phyloP scores from a whole-genome alignment of 2,888 invertebrate genomes.

The Luffia ferchaultella region DNA sequence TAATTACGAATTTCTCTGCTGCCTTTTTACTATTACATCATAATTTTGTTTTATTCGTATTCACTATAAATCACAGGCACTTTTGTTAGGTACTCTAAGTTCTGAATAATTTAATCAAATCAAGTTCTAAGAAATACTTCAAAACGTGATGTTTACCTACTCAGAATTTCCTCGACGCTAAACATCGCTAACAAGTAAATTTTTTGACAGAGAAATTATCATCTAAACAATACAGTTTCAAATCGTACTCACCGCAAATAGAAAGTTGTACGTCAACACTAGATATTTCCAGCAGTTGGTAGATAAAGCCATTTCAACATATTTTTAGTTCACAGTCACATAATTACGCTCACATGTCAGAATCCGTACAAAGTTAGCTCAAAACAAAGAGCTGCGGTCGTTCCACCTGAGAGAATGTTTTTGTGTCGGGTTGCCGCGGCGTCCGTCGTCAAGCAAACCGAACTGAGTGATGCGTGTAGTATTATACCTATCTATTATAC shows the following conservation, averaged over 20 bases:
- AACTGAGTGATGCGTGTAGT: too few relatives aligned
- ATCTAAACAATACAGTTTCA: not conserved
- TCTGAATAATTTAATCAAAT: too few relatives aligned
- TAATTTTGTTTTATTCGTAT: too few relatives aligned
- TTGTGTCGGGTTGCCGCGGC: conserved; percentile 28
- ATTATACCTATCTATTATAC: too few relatives aligned
- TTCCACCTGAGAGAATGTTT: conserved; percentile 52
- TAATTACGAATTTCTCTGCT: too few relatives aligned
- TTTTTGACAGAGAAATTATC: not conserved
- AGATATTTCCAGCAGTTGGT: conserved; percentile 61
- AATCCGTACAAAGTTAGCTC: conserved; percentile 37
- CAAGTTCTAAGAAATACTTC: too few relatives aligned
- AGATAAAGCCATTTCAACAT: conserved; percentile 45
- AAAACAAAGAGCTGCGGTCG: conserved; percentile 36
- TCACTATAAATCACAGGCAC: too few relatives aligned
- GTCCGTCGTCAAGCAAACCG: not conserved
- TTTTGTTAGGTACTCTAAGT: too few relatives aligned
- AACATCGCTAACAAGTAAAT: too few relatives aligned
- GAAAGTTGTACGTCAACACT: conserved; percentile 51
- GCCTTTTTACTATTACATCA: too few relatives aligned
- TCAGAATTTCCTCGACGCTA: too few relatives aligned
- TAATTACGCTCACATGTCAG: conserved; percentile 25
- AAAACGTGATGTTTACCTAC: too few relatives aligned
- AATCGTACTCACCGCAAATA: conserved; percentile 56
- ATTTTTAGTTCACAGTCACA: conserved; percentile 35